Conservation (phyloP, 2,888 invertebrate genomes). For the Girardia tigrina region DNA sequence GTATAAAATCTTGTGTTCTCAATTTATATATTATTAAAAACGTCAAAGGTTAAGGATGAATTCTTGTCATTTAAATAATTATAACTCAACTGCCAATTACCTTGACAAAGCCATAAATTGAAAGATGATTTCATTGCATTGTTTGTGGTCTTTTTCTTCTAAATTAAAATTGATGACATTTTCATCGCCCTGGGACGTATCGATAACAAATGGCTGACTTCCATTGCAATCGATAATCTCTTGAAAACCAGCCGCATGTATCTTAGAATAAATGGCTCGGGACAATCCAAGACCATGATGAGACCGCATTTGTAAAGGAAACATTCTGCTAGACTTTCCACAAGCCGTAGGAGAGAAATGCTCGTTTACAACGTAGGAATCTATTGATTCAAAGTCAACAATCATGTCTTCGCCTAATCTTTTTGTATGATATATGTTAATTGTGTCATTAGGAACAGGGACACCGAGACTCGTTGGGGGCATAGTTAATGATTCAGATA, state of each 20-base stretch:
- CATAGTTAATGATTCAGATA: background rate
- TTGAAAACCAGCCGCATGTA: constrained; percentile 47
- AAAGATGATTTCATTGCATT: constrained; percentile 51
- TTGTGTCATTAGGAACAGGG: background rate
- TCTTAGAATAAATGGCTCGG: constrained; percentile 47
- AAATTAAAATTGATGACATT: constrained; percentile 37
- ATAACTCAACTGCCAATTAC: too few species aligned
- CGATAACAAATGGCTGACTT: constrained; percentile 49
- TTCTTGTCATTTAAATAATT: too few species aligned
- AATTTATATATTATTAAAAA: too few species aligned
- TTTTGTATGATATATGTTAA: background rate
- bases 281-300: constrained; percentile 43
- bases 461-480: background rate
- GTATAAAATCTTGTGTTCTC: too few species aligned
- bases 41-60: too few species aligned
- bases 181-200: constrained; percentile 41
- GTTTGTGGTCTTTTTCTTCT: constrained; percentile 45
- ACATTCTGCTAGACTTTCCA: background rate
- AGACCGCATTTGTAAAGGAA: constrained; percentile 27
- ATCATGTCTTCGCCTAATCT: background rate
- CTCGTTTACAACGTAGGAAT: constrained; percentile 16
- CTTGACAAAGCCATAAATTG: constrained; percentile 52
- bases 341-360: background rate
- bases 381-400: background rate
- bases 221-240: constrained; percentile 48